phyloP scores from a whole-genome alignment of 2,797 vertebrate species.

The Hapalemur alaotrensis region DNA sequence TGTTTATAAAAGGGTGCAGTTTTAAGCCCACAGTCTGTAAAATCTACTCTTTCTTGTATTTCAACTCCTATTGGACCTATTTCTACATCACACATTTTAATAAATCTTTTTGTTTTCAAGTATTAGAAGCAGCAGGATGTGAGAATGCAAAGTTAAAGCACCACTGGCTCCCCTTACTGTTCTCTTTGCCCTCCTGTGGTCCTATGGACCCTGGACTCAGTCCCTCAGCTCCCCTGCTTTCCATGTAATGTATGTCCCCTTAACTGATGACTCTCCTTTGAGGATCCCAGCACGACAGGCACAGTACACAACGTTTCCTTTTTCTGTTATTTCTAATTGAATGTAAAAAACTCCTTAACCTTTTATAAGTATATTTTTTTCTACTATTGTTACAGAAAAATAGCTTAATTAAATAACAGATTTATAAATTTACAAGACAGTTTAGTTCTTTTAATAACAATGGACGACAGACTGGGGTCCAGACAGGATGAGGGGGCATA shows the following conservation, averaged over 20 bases:
- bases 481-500: accelerated
- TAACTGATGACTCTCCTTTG: neutral
- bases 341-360: neutral
- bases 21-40: neutral
- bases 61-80: neutral
- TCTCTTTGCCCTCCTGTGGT: neutral
- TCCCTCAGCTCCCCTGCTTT: neutral
- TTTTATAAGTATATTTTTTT: neutral
- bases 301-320: neutral
- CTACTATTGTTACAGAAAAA: neutral
- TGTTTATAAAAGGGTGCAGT: neutral
- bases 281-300: neutral
- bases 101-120: neutral
- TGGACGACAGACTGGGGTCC: neutral
- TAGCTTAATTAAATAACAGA: neutral
- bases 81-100: neutral
- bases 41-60: neutral
- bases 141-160: neutral
- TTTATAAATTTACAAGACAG: neutral
- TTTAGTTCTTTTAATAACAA: neutral
- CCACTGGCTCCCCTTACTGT: neutral
- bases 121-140: neutral
- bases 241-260: neutral
- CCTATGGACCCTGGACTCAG: neutral
- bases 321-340: neutral